Evolutionary conservation across 2,113 vertebrate species (phyloP), one percentile per base, ranked within the genome.

Genomic region (Spilogale gracilis): DNA sequence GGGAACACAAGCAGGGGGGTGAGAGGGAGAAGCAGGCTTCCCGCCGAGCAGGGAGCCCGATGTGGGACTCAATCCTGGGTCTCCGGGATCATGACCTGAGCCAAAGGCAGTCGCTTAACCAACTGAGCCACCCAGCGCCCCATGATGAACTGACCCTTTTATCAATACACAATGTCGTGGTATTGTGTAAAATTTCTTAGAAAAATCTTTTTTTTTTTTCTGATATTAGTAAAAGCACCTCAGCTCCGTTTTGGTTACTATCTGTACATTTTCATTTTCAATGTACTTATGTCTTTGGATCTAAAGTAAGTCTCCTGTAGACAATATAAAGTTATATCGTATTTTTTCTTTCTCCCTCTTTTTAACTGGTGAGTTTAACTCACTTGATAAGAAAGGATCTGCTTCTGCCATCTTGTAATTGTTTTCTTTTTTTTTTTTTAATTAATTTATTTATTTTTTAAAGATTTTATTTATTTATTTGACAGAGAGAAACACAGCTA

Each of bases 301-400:
- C 87, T 78, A 89, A 89, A 89, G 27, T 61, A 20, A 78, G 43
- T 89, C 60, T 61, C 71, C 20, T 78, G 5, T 48, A 21, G 56
- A 76, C 56, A 78, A 27, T 73, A 73, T 25, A 48, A 13, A 89
- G 18, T 45, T 76, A 61, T 43, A n/a, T 76, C 54, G 23, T 89
- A 89, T n/a, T 89, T 61, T 23, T 78, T 89, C 27, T 48, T 43
- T 89, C 27, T 89, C 25, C n/a, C 43, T 63, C 86, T 89, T 89
- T 89, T 89, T 76, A 76, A 89, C 43, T 48, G 7, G 27, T 45
- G 43, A 60, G 43, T 61, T 73, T 56, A 54, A 84, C 45, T 63
- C 58, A 32, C 21, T 89, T 48, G 74, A 21, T 17, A 32, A 61
- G 56, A 74, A 89, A 89, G 87, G 11, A 61, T 30, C 30, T 61